phyloP scores from a whole-genome alignment of 92 coral and sea anemone genomes.

The Desmophyllum pertusum region DNA sequence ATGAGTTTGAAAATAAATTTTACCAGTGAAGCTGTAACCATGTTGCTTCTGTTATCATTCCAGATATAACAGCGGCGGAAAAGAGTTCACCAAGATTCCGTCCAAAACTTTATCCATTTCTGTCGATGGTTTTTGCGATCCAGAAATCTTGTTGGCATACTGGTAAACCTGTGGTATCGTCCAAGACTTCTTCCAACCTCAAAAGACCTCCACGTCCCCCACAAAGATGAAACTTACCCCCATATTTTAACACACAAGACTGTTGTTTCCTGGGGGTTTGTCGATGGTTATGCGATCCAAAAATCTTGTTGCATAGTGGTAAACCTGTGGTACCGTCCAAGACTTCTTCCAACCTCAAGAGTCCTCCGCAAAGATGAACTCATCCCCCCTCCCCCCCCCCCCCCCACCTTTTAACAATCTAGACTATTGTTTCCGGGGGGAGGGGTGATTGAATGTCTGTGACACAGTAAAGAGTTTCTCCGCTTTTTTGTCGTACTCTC shows the following conservation, averaged over 20 bases:
- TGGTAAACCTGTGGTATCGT: conserved; percentile 82
- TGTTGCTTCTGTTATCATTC: conserved; percentile 6
- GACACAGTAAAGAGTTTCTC: not conserved
- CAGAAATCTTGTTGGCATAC: conserved; percentile 88
- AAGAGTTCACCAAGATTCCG: conserved; percentile 88
- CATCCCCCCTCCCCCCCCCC: not conserved
- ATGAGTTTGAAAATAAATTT: not conserved
- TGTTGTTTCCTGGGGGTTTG: too few relatives aligned
- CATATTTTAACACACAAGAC: too few relatives aligned
- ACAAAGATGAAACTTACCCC: conserved; percentile 71
- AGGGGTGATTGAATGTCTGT: not conserved
- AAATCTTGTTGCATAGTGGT: conserved; percentile 82
- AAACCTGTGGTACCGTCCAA: conserved; percentile 89
- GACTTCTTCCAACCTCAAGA: conserved; percentile 86
- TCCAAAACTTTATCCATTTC: conserved; percentile 90
- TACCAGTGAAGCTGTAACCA: not conserved
- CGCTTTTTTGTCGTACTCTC: not conserved
- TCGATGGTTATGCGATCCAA: conserved; percentile 73
- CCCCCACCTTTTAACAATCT: not conserved
- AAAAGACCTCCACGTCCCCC: conserved; percentile 76
- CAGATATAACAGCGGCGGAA: conserved; percentile 95
- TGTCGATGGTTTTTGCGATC: conserved; percentile 89
- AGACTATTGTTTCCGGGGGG: not conserved
- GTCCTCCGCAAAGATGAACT: conserved; percentile 75
- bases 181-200: conserved; percentile 89